Conservation (phyloP, 1,140 invertebrate genomes). For the Aphaenogaster ashmeadi region DNA sequence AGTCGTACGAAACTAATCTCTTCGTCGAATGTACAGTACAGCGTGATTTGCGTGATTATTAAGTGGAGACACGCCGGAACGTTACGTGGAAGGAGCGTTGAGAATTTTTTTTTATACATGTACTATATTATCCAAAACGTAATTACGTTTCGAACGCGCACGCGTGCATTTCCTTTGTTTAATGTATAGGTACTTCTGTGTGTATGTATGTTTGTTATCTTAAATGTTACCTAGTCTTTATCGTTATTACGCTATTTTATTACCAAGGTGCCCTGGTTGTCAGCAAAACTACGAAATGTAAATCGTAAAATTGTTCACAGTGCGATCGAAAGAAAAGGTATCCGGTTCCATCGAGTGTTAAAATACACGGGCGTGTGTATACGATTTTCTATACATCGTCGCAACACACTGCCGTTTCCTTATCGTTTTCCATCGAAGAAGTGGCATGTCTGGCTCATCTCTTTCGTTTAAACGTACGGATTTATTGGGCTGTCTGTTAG, state of each 20-base stretch:
- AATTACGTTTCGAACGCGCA: slow-evolving; percentile 71
- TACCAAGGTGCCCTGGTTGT: slow-evolving; percentile 80
- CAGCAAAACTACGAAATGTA: slow-evolving; percentile 69
- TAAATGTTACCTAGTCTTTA: slow-evolving; percentile 75
- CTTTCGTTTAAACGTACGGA: slow-evolving; percentile 59
- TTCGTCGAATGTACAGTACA: slow-evolving; percentile 61
- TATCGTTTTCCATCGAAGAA: slow-evolving; percentile 47
- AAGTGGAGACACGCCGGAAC: slow-evolving; percentile 63
- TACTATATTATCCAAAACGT: slow-evolving; percentile 69
- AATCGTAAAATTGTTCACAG: slow-evolving; percentile 65
- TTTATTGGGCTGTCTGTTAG: slow-evolving; percentile 75
- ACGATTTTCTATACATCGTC: slow-evolving; percentile 23
- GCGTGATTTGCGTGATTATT: slow-evolving; percentile 23
- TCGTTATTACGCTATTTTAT: slow-evolving; percentile 76
- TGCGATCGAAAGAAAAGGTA: slow-evolving; percentile 67
- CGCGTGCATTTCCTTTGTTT: slow-evolving; percentile 47
- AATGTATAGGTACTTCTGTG: slow-evolving; percentile 64
- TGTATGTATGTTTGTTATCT: slow-evolving; percentile 74
- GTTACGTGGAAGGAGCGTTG: slow-evolving; percentile 67
- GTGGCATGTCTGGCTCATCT: slow-evolving; percentile 63
- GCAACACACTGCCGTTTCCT: slow-evolving; percentile 23
- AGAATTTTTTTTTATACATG: slow-evolving; percentile 60
- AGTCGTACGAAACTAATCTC: slow-evolving; percentile 80
- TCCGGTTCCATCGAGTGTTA: slow-evolving; percentile 49
- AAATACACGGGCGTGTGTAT: slow-evolving; percentile 23